These are phyloP conservation scores for Isoperla grammatica DNA, from an alignment of 2,888 invertebrate species.

Conservation along the genomic window DNA sequence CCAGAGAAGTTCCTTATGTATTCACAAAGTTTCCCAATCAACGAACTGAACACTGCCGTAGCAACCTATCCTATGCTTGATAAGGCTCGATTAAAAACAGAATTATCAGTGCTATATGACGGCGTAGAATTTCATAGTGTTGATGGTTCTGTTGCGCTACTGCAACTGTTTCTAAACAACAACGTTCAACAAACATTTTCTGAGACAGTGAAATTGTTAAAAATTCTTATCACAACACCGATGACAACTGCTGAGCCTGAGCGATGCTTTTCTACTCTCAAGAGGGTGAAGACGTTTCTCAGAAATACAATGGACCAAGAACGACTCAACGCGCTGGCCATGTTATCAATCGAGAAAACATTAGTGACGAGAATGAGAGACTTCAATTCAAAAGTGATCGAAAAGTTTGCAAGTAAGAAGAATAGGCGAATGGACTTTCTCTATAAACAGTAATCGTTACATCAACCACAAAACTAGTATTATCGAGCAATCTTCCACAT, in stretches of 20 bases:
- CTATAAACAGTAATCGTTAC: neutral
- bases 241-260: conserved; percentile 36
- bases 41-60: conserved; percentile 21
- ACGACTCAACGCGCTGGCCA: conserved; percentile 34
- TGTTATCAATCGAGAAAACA: conserved; percentile 32
- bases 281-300: conserved; percentile 35
- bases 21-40: conserved; percentile 30
- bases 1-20: conserved; percentile 22
- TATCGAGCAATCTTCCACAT: too few relatives aligned
- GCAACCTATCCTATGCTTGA: conserved; percentile 31
- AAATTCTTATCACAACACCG: conserved; percentile 35
- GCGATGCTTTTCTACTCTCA: conserved; percentile 34
- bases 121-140: conserved; percentile 32
- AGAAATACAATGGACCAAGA: conserved; percentile 34
- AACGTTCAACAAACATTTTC: conserved; percentile 32
- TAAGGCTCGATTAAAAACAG: conserved; percentile 33
- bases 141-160: conserved; percentile 26
- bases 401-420: conserved; percentile 25
- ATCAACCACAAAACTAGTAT: too few relatives aligned
- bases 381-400: conserved; percentile 31
- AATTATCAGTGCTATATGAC: conserved; percentile 33
- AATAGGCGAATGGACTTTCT: conserved; percentile 26
- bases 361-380: conserved; percentile 26
- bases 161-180: conserved; percentile 31
- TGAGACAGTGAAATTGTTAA: conserved; percentile 34